Base-by-base conservation (phyloP, 1,140 invertebrate genomes). In the Aphelenchoides avenae region DNA sequence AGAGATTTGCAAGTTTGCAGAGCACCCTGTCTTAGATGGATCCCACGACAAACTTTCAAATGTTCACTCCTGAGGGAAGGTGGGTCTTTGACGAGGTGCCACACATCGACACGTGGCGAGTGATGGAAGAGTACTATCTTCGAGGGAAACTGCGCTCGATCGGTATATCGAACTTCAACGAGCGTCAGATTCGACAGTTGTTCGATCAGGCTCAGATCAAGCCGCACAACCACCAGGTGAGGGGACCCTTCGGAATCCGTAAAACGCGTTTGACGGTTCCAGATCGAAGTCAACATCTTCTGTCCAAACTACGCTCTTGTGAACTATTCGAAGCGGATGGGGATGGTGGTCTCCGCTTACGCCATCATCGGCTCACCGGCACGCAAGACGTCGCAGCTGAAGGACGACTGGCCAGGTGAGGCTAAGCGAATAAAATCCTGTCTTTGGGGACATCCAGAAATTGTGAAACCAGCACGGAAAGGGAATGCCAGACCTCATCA, bases 151-250 rank as follows among this genome's bases (percentile, higher is more conserved):
- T 76, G 6, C 77, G 70, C 49, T 61, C 71, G 7, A 79, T 81
- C 52, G 79, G 79, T 7, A 53, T 82, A 11, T 79, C 77, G 24
- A 81, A 81, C 63, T 79, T 78, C 51, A 86, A 83, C 27, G 75
- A 84, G 2, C 76, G 78, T 18, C 89, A 91, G 79, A 70, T 91
- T 0, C 72, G 83, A 62, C 82, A 88, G 11, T 13, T 64, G 13
- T 58, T 42, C 24, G 62, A 64, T 31, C 24, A 64, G 24, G 61
- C 63, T 27, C 34, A 61, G 37, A 37, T 64, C 11, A 66, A 66
- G 30, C 63, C 63, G 2, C 61, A 66, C 18, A 64, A 64, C 33
- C 26, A 64, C 15, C 57, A 60, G 22, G 54, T 58, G 24, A 2
- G 3, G 22, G 13, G 11, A 15, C 22, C 6, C 37, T 15, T 20